Conservation (phyloP, 2,113 vertebrate species). For the Mastomys coucha region DNA sequence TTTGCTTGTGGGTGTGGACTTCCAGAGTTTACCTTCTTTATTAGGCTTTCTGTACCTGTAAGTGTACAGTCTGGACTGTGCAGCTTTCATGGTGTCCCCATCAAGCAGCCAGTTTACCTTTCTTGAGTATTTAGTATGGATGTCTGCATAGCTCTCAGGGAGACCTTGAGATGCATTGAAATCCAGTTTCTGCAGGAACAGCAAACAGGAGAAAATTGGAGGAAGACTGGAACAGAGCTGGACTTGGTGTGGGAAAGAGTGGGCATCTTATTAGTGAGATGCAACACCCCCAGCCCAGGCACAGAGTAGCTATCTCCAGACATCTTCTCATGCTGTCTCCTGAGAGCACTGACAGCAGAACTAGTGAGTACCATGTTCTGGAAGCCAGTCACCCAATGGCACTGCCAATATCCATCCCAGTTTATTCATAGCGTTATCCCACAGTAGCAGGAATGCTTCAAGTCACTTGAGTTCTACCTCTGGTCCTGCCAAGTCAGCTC, state of each 20-base stretch:
- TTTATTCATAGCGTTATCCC: not conserved
- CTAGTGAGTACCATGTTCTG: not conserved
- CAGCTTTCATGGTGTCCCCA: not conserved
- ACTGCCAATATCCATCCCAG: not conserved
- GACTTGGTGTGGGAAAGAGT: not conserved
- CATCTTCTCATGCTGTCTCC: not conserved
- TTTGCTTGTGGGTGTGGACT: constrained; percentile 30
- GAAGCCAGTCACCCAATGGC: not conserved
- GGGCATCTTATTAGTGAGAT: not conserved
- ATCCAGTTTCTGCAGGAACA: not conserved
- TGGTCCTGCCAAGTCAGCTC: not conserved
- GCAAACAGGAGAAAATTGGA: not conserved
- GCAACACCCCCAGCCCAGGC: not conserved
- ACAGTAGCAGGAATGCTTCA: not conserved
- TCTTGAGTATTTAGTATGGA: constrained; percentile 4
- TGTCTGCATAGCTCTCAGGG: not conserved
- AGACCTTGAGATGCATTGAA: not conserved
- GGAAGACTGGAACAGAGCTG: not conserved
- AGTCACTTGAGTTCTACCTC: not conserved
- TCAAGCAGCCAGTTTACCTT: not conserved
- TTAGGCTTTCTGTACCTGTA: not conserved
- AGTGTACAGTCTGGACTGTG: not conserved
- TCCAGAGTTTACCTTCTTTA: not conserved
- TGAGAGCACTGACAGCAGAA: not conserved
- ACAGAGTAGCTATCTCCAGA: not conserved